Percentiles rank a stretch among this genome's conserved stretches.
These are phyloP conservation scores for Salarias fasciatus DNA, from an alignment of 2,797 vertebrate genomes.

Conservation along the genomic window DNA sequence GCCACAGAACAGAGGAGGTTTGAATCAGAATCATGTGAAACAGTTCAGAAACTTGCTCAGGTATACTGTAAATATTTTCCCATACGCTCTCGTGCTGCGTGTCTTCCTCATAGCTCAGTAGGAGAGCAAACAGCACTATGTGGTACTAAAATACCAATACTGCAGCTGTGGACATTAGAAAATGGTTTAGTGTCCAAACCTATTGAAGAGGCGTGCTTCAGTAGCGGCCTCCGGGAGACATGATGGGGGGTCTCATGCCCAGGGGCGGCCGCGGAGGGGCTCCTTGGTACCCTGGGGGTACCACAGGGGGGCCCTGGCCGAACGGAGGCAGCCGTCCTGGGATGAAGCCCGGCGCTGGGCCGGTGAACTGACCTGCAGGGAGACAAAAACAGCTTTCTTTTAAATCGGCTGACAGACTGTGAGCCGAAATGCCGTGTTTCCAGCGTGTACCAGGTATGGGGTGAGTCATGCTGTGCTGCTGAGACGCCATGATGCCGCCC, in stretches of 20 bases:
- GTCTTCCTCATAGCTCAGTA: constrained; percentile 72
- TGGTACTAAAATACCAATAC: constrained; percentile 57
- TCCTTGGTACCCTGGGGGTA: constrained; percentile 89
- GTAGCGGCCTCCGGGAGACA: constrained; percentile 96
- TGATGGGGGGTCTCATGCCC: constrained; percentile 94
- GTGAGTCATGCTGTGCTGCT: constrained; percentile 90
- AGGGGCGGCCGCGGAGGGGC: constrained; percentile 85
- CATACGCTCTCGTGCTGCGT: constrained; percentile 79
- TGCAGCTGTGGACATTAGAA: constrained; percentile 93
- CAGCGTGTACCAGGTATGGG: constrained; percentile 87
- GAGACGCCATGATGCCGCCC: constrained; percentile 89
- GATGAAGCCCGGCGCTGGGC: constrained; percentile 91
- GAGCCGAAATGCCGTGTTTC: too few species aligned
- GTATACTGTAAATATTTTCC: constrained; percentile 84
- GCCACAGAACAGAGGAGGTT: constrained; percentile 91
- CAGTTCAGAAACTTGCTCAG: constrained; percentile 82
- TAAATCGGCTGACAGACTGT: too few species aligned
- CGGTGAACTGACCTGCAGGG: constrained; percentile 89
- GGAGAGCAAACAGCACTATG: constrained; percentile 48
- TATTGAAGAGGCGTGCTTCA: constrained; percentile 87
- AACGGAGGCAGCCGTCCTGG: constrained; percentile 91
- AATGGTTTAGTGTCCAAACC: constrained; percentile 95
- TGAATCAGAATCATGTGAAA: constrained; percentile 77
- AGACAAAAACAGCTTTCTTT: too few species aligned
- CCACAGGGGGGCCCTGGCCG: constrained; percentile 91